Evolutionary conservation across 2,888 invertebrate species (phyloP), one percentile per base, ranked within the genome.

Genomic region (Scaptomyza tumidula): DNA sequence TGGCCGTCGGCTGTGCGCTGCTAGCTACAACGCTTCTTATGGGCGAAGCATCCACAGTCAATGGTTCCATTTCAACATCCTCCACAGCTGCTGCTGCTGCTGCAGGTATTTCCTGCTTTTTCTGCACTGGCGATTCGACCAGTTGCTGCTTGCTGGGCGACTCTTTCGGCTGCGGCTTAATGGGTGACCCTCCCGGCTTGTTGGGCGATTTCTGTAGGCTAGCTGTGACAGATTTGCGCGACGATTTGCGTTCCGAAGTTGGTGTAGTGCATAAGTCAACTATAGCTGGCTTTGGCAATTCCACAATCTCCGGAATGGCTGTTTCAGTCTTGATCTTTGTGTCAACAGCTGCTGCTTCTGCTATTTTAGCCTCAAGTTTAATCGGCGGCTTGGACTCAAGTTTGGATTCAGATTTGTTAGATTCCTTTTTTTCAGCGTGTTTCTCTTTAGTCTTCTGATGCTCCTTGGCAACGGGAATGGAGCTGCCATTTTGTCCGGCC

Each of bases 1-100:
- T 90, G 29, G 91, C 90, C 6, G 82, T 41, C 5, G 90, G 90
- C 13, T 58, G 52, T 10, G 43, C 54, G 11, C 46, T 48, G 9
- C 53, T 33, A 9, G 56, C 29, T 11, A 41, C 29, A 10, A 43
- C 55, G 0, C 6, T 69, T 31, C 81, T 81, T 3, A 80, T 75
- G 4, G 91, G 91, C 14, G 90, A 88, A 6, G 79, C 74, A 19
- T 86, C 88, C 5, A 88, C 75, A 3, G 71, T 45, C 0, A 90
- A 62, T 1, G 85, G 27, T 49, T 91, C 90, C 91, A 91, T 91
- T 13, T 89, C 90, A 11, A 88, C 79, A 64, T 91, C 91, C n/a
- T 88, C 89, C 1, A 19, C 62, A 31, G 57, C 53, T 24, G 39
- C 24, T 2, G 6, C n/a, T n/a, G n/a, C n/a, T n/a, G 19, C 19